A percentile compares a stretch with the other conserved stretches of the same genome.
Conservation (phyloP, 2,797 vertebrate species). For the Dromococcyx pavoninus region DNA sequence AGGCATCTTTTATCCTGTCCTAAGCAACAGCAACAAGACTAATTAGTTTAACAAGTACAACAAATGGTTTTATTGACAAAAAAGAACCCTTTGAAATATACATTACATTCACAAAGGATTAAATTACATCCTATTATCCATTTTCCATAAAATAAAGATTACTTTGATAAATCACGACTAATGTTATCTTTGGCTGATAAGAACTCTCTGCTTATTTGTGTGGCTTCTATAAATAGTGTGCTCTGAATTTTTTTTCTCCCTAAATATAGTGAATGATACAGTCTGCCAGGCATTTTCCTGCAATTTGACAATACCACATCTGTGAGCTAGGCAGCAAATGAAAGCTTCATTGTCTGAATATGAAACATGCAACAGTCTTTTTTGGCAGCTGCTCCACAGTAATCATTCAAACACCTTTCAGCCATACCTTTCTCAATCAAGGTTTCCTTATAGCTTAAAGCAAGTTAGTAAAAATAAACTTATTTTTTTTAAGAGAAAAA, state of each 20-base stretch:
- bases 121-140: conserved; percentile 55
- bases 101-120: conserved; percentile 57
- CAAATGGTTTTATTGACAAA: conserved; percentile 62
- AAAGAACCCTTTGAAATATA: conserved; percentile 61
- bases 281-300: conserved; percentile 64
- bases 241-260: conserved; percentile 25
- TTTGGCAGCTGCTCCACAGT: background rate
- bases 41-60: conserved; percentile 51
- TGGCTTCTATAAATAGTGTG: conserved; percentile 70
- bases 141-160: conserved; percentile 59
- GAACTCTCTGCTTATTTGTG: conserved; percentile 52
- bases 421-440: background rate
- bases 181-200: conserved; percentile 64
- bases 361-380: background rate
- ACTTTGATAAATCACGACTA: conserved; percentile 67
- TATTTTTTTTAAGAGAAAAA: background rate
- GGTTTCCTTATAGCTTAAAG: background rate
- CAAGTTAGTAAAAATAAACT: background rate
- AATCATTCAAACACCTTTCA: background rate
- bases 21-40: conserved; percentile 44
- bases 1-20: conserved; percentile 46
- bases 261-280: conserved; percentile 70
- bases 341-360: conserved; percentile 61
- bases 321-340: conserved; percentile 57
- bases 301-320: conserved; percentile 71